These are phyloP conservation scores for Drosophila setosimentum DNA, from an alignment of 2,888 invertebrate genomes.

Conservation along the genomic window DNA sequence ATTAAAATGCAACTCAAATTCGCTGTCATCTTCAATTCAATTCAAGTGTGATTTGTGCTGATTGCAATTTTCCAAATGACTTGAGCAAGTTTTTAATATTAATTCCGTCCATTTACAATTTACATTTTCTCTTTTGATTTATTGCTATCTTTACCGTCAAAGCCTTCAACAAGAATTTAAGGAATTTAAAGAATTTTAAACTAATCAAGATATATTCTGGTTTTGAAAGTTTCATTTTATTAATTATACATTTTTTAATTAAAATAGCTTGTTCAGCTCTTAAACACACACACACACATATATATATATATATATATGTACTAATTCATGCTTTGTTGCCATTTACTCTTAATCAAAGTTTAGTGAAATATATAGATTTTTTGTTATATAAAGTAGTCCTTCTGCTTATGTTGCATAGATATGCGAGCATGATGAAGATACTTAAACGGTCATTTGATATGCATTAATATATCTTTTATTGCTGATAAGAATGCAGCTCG, in stretches of 20 bases:
- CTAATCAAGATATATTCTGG: background rate
- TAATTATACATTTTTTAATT: background rate
- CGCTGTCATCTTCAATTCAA: background rate
- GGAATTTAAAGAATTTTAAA: no score
- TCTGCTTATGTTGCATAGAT: background rate
- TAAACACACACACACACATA: no score
- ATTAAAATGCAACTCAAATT: conserved; percentile 4
- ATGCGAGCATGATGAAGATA: background rate
- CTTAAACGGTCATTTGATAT: conserved; percentile 5
- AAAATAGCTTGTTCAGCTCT: background rate
- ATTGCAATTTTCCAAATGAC: background rate
- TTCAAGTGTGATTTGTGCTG: background rate
- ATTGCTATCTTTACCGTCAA: background rate
- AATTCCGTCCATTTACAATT: background rate
- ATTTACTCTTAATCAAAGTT: background rate
- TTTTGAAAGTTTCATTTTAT: background rate
- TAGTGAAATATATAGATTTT: conserved; percentile 2
- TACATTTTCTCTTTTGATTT: background rate
- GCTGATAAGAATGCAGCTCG: conserved; percentile 58
- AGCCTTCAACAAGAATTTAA: background rate
- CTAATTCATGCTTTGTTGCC: background rate
- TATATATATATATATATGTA: background rate
- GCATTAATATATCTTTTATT: conserved; percentile 62
- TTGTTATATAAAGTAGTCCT: background rate
- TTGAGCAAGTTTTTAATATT: background rate